phyloP scores from a whole-genome alignment of 1,140 invertebrate genomes.

The Anastatus disparis region DNA sequence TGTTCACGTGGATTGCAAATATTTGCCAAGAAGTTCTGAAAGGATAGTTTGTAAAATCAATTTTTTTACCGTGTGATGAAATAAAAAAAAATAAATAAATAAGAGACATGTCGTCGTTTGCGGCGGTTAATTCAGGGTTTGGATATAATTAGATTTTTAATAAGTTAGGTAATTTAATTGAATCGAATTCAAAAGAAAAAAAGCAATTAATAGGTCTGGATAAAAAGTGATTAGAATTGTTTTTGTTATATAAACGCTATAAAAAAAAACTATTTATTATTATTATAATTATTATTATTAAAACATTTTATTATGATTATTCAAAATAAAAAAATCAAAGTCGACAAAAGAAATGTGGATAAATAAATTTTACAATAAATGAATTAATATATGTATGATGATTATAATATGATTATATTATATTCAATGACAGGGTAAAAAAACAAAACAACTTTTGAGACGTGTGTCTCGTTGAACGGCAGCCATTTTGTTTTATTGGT shows the following conservation, averaged over 20 bases:
- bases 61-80: constrained; percentile 33
- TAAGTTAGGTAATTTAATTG: constrained; percentile 28
- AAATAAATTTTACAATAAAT: constrained; percentile 51
- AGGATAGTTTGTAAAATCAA: constrained; percentile 26
- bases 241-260: constrained; percentile 37
- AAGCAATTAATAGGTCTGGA: neutral
- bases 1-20: neutral
- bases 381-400: constrained; percentile 51
- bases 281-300: constrained; percentile 38
- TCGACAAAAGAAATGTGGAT: constrained; percentile 50
- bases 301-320: constrained; percentile 35
- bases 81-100: too few species aligned
- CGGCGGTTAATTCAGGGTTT: constrained; percentile 30
- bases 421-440: constrained; percentile 66
- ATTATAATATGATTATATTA: constrained; percentile 58
- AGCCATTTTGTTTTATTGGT: constrained; percentile 58
- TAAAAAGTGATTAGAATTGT: constrained; percentile 27
- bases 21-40: constrained; percentile 5
- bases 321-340: constrained; percentile 50
- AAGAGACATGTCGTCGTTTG: constrained; percentile 16
- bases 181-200: neutral
- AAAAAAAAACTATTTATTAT: constrained; percentile 42
- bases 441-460: constrained; percentile 50
- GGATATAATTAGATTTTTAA: constrained; percentile 29
- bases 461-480: constrained; percentile 53